Conservation (phyloP, 1,140 invertebrate genomes). For the Eufriesea mexicana region DNA sequence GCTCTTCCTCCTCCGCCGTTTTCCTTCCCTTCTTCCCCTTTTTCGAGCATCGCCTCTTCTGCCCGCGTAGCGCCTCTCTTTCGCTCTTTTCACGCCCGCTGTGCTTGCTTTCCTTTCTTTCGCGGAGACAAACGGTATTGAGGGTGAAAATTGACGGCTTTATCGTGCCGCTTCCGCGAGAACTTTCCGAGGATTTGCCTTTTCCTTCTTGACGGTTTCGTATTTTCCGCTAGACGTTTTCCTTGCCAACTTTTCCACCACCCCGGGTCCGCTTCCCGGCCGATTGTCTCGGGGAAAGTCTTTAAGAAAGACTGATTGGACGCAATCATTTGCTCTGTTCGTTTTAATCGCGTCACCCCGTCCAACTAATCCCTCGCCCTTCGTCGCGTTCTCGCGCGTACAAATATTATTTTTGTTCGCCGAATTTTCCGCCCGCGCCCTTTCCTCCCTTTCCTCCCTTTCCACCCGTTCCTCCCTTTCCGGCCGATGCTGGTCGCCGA, state of each 20-base stretch:
- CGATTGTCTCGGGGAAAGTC: conserved; percentile 44
- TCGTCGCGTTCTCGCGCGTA: background rate
- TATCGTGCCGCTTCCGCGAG: conserved; percentile 72
- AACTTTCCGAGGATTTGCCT: conserved; percentile 65
- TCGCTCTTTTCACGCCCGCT: conserved; percentile 52
- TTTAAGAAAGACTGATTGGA: conserved; percentile 47
- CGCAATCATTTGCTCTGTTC: conserved; percentile 43
- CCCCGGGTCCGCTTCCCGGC: background rate
- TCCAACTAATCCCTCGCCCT: conserved; percentile 2
- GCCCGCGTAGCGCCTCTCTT: background rate
- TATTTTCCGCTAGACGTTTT: conserved; percentile 52
- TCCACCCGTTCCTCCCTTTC: too few species aligned
- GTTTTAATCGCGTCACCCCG: conserved; percentile 28
- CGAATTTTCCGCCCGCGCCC: background rate
- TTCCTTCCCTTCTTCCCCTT: background rate
- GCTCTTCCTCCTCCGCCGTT: conserved; percentile 49
- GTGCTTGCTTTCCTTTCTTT: conserved; percentile 74
- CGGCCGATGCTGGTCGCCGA: background rate
- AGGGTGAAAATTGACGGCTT: conserved; percentile 79
- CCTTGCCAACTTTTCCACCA: background rate
- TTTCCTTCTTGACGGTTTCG: conserved; percentile 59
- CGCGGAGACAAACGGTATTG: conserved; percentile 77
- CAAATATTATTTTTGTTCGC: conserved; percentile 18
- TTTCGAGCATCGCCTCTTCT: background rate
- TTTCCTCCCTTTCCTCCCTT: too few species aligned